Evolutionary conservation across 2,888 invertebrate species (phyloP).

Genomic region (Melanotus villosus): DNA sequence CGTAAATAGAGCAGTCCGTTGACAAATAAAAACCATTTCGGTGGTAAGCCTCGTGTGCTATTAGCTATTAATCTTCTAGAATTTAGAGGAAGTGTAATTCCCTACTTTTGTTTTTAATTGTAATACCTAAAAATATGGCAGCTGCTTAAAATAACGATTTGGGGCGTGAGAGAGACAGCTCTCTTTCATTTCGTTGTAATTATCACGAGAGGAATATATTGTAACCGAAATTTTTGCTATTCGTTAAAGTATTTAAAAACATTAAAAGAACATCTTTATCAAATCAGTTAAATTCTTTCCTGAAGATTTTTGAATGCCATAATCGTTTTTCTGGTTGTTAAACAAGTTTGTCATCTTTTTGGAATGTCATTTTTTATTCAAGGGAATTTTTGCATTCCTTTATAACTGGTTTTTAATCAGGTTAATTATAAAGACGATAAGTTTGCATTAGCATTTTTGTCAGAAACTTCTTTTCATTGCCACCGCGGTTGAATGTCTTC

Average conservation of each 20-base stretch:
- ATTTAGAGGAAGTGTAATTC: too few relatives aligned
- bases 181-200: too few relatives aligned
- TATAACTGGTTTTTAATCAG: constrained; percentile 38
- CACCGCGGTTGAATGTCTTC: constrained; percentile 5
- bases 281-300: constrained; percentile 3
- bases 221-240: too few relatives aligned
- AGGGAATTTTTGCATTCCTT: constrained; percentile 31
- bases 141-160: too few relatives aligned
- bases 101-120: too few relatives aligned
- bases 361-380: constrained; percentile 25
- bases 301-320: constrained; percentile 21
- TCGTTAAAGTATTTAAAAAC: not conserved
- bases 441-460: constrained; percentile 28
- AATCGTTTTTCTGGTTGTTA: constrained; percentile 25
- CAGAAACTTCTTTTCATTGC: constrained; percentile 10
- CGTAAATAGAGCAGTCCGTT: too few relatives aligned
- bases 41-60: too few relatives aligned
- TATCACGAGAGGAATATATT: too few relatives aligned
- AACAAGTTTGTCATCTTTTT: constrained; percentile 37
- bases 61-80: too few relatives aligned
- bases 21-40: too few relatives aligned
- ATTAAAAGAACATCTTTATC: constrained; percentile 26
- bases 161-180: too few relatives aligned
- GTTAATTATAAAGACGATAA: constrained; percentile 41
- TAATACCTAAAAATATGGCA: too few relatives aligned